Conservation (phyloP, 2,797 vertebrate species). For the Crax fasciolata region DNA sequence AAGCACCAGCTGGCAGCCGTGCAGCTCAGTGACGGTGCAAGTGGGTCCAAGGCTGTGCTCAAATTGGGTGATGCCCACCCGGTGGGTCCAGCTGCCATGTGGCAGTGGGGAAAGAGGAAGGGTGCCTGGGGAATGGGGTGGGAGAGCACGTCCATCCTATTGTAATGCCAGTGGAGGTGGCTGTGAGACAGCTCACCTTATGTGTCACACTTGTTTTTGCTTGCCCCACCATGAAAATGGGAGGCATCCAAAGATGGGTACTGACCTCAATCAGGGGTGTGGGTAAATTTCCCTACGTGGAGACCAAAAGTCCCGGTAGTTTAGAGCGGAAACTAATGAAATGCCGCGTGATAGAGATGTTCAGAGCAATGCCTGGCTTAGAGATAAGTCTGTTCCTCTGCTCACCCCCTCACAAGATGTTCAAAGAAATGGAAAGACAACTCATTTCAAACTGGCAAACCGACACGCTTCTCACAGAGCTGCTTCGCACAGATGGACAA, state of each 20-base stretch:
- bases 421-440: constrained; percentile 76
- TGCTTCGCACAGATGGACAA: constrained; percentile 58
- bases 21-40: not conserved
- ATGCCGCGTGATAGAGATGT: not conserved
- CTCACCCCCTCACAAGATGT: constrained; percentile 73
- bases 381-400: constrained; percentile 59
- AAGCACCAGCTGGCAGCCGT: not conserved
- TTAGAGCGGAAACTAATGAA: constrained; percentile 59
- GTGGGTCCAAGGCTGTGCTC: not conserved
- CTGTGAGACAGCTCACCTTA: not conserved
- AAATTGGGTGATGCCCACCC: not conserved
- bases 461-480: constrained; percentile 49
- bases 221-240: not conserved
- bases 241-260: constrained; percentile 4
- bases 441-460: constrained; percentile 64
- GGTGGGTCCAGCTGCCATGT: not conserved
- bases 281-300: constrained; percentile 51
- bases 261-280: constrained; percentile 47
- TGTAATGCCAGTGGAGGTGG: not conserved
- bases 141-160: not conserved
- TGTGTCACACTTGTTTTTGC: not conserved
- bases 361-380: constrained; percentile 44
- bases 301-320: constrained; percentile 50
- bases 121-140: not conserved
- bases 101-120: not conserved